These are phyloP conservation scores for Tipula unca DNA, from an alignment of 2,888 invertebrate species.

Conservation along the genomic window DNA sequence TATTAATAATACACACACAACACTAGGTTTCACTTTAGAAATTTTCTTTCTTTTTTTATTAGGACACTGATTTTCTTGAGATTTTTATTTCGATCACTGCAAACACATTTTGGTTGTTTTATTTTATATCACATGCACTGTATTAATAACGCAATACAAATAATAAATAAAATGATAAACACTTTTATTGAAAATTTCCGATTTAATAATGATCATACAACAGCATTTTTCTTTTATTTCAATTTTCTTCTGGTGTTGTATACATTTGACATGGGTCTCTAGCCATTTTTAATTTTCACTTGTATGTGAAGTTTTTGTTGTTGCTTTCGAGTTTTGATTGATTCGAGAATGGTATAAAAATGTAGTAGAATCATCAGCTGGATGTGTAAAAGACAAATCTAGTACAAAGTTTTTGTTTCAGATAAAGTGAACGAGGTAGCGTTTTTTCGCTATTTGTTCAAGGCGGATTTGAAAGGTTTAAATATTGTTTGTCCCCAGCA, in stretches of 20 bases:
- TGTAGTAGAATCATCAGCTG: background rate
- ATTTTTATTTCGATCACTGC: background rate
- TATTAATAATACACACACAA: background rate
- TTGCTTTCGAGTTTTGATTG: background rate
- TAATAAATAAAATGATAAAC: background rate
- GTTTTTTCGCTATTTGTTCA: background rate
- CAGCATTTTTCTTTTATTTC: background rate
- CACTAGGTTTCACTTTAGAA: slow-evolving; percentile 1
- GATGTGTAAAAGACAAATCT: background rate
- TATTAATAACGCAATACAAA: background rate
- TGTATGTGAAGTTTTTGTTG: background rate
- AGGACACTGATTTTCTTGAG: background rate
- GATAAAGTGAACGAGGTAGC: background rate
- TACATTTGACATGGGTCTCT: background rate
- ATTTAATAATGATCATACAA: background rate
- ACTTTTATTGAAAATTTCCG: background rate
- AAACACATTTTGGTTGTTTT: background rate
- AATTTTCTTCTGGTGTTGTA: background rate
- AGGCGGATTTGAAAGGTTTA: too few species aligned
- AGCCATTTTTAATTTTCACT: slow-evolving; percentile 14
- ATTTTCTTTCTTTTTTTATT: background rate
- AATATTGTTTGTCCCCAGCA: too few species aligned
- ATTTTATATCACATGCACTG: background rate
- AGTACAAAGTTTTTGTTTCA: background rate
- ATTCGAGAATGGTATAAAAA: background rate